Evolutionary conservation across 2,113 vertebrate species (phyloP).

Genomic region (crab-eating macaque (Macaca fascicularis)): T2T-MFA8v1.1 NC_088381.1:22689501-22690000

Average conservation of each 20-base stretch:
- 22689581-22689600: conserved; percentile 44
- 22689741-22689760: conserved; percentile 13
- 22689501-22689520: no score
- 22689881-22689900: not conserved
- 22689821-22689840: not conserved
- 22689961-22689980: not conserved
- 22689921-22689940: not conserved
- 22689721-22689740: conserved; percentile 32
- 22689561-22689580: not conserved
- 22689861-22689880: not conserved
- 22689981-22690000: not conserved
- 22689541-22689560: no score
- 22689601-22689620: conserved; percentile 37
- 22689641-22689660: conserved; percentile 34
- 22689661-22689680: conserved; percentile 56
- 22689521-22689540: no score
- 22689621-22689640: conserved; percentile 41
- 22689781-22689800: not conserved
- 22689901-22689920: not conserved
- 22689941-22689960: not conserved
- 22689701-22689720: not conserved
- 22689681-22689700: conserved; percentile 21
- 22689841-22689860: not conserved
- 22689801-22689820: not conserved
- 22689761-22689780: not conserved